Percentiles rank a stretch among this genome's conserved stretches.
Evolutionary conservation across 2,888 invertebrate genomes (phyloP).

Genomic region (Rhyacophila evoluta): DNA sequence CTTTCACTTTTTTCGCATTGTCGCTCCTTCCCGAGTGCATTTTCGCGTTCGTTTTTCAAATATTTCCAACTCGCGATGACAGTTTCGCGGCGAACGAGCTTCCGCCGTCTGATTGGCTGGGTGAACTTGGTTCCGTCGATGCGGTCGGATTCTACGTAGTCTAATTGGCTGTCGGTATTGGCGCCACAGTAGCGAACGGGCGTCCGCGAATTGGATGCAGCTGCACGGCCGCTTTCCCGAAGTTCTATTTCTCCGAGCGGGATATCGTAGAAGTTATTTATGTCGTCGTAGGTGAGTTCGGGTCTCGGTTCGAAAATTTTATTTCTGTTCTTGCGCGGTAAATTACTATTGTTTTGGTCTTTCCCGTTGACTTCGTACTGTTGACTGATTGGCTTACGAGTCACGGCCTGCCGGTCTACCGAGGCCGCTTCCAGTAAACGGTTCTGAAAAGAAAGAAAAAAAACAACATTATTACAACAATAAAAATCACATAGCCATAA

Average conservation of each 20-base stretch:
- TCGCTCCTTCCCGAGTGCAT: slow-evolving; percentile 61
- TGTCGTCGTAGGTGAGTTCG: slow-evolving; percentile 48
- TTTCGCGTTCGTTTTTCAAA: slow-evolving; percentile 67
- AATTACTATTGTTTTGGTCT: slow-evolving; percentile 17
- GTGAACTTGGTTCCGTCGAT: background rate
- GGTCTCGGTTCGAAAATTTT: slow-evolving; percentile 52
- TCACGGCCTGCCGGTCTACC: background rate
- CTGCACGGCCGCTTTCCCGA: background rate
- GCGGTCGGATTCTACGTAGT: slow-evolving; percentile 29
- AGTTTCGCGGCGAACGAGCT: slow-evolving; percentile 67
- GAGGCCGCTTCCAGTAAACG: slow-evolving; percentile 28
- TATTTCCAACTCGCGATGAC: slow-evolving; percentile 69
- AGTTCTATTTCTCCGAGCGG: slow-evolving; percentile 26
- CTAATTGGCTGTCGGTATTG: slow-evolving; percentile 49
- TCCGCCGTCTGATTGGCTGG: slow-evolving; percentile 53
- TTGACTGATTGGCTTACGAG: background rate
- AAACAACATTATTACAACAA: background rate
- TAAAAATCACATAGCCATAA: background rate
- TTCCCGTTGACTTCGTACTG: background rate
- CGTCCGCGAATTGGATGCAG: slow-evolving; percentile 29
- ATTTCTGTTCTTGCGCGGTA: slow-evolving; percentile 35
- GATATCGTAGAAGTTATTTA: slow-evolving; percentile 39
- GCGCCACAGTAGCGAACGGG: slow-evolving; percentile 49
- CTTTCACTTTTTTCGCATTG: background rate
- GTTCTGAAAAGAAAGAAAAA: slow-evolving; percentile 37